Base-by-base conservation (phyloP, 2,888 invertebrate species). In the Polyploca ridens region DNA sequence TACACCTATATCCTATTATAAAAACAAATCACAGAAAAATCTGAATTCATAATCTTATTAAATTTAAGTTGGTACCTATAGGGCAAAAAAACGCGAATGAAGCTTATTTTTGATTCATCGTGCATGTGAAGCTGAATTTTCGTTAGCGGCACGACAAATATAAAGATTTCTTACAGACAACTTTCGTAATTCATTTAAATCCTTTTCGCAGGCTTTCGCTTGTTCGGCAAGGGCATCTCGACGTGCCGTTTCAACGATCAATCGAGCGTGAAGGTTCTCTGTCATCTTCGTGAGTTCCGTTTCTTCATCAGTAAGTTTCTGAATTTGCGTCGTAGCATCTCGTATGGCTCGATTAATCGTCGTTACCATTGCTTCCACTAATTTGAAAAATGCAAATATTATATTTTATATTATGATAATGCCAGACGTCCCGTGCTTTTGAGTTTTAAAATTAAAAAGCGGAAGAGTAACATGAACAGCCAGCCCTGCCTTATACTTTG, bases 311-410 rank as follows among this genome's bases (percentile, higher is more conserved):
- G 76, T 67, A 1, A 83, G 71, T 69, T 85, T 90, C 11, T 83
- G 82, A 11, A 78, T 70, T 46, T 83, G 78, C 16, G 74, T 63
- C 14, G 70, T 46, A 1, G 77, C 67, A 11, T 91, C 88, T 19
- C 84, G 83, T 49, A 90, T 81, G 6, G 77, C 71, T 61, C 84
- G 84, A 63, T 85, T 87, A 1, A 88, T 68, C 0, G 79, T 73
- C n/a, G 78, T 62, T 63, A 88, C 61, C 46, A 81, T 74, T 44
- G 84, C 69, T 68, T 90, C 88, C 62, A 81, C 92, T 92, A 27
- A 27, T 27, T 27, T 27, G 27, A 1, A 27, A 27, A 27, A 27
- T 27, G 27, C 27, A 27, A 1, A 27, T 27, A 27, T 27, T 27
- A 27, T 27, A 27, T 27, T 27, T 27, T 27, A 27, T 27, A 27